Conservation (phyloP, 2,888 invertebrate genomes). For the Camptogramma bilineatum region DNA sequence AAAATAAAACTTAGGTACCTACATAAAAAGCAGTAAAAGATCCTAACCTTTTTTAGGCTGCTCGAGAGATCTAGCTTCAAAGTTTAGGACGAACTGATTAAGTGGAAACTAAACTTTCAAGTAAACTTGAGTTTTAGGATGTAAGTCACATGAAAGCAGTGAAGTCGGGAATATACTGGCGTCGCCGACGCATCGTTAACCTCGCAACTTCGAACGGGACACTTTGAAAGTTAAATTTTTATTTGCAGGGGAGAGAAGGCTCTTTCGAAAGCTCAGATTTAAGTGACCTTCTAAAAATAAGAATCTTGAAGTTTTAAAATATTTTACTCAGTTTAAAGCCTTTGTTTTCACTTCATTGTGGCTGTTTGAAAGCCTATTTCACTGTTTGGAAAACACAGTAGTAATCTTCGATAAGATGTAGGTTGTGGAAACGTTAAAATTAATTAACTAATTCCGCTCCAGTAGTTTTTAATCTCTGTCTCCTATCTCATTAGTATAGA, state of each 20-base stretch:
- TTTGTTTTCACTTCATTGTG: too few species aligned
- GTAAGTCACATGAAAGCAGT: conserved; percentile 18
- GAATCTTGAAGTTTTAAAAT: background rate
- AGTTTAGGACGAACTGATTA: background rate
- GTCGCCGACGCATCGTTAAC: conserved; percentile 41
- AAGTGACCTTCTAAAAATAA: conserved; percentile 13
- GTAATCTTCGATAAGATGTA: too few species aligned
- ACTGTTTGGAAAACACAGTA: too few species aligned
- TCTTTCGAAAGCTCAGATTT: conserved; percentile 15
- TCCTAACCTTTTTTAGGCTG: background rate
- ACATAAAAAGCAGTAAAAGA: too few species aligned
- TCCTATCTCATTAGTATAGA: too few species aligned
- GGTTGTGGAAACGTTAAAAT: too few species aligned
- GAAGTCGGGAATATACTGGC: conserved; percentile 22
- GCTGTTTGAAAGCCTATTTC: too few species aligned
- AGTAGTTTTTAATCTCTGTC: too few species aligned
- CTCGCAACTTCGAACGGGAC: conserved; percentile 47
- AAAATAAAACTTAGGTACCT: too few species aligned
- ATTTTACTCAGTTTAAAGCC: too few species aligned
- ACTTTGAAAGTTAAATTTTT: conserved; percentile 45
- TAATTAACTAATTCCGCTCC: too few species aligned
- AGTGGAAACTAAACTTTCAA: background rate
- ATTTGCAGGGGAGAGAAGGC: conserved; percentile 28
- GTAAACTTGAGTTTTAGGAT: conserved; percentile 1
- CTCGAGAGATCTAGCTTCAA: too few species aligned